These are phyloP conservation scores for Schizothorax lantsangensis DNA, from an alignment of 2,797 vertebrate genomes.

Conservation along the genomic window DNA sequence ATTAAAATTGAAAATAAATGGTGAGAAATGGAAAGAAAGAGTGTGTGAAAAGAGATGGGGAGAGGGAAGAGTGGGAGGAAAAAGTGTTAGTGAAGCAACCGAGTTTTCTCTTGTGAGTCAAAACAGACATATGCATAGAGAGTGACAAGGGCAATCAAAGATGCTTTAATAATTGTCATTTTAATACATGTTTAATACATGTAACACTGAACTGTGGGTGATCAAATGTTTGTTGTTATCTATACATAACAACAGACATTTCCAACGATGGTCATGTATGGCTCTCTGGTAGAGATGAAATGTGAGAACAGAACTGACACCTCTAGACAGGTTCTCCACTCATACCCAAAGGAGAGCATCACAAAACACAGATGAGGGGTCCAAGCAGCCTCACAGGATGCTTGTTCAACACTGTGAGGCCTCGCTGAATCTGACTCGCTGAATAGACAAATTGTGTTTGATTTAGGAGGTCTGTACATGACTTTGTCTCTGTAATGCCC, in stretches of 20 bases:
- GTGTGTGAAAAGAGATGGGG: constrained; percentile 54
- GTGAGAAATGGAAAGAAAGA: constrained; percentile 51
- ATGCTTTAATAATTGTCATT: neutral
- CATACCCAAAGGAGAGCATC: neutral
- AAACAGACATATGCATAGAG: constrained; percentile 42
- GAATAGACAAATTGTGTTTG: constrained; percentile 3
- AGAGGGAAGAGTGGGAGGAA: constrained; percentile 27
- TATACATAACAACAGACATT: neutral
- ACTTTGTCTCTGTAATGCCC: constrained; percentile 59
- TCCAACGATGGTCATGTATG: constrained; percentile 17
- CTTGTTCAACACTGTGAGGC: neutral
- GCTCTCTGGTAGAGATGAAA: constrained; percentile 12
- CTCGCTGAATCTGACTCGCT: constrained; percentile 25
- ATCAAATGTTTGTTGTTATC: neutral
- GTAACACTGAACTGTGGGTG: neutral
- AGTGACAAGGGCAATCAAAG: neutral
- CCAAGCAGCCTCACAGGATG: constrained; percentile 27
- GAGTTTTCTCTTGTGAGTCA: constrained; percentile 14
- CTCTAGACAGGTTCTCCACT: neutral
- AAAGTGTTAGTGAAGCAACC: constrained; percentile 57
- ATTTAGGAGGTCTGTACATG: neutral
- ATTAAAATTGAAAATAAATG: constrained; percentile 58
- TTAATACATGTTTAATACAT: neutral
- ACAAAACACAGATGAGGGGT: constrained; percentile 17
- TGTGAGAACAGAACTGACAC: constrained; percentile 24